Conservation (phyloP, 2,113 vertebrate genomes). For the Bettongia penicillata region DNA sequence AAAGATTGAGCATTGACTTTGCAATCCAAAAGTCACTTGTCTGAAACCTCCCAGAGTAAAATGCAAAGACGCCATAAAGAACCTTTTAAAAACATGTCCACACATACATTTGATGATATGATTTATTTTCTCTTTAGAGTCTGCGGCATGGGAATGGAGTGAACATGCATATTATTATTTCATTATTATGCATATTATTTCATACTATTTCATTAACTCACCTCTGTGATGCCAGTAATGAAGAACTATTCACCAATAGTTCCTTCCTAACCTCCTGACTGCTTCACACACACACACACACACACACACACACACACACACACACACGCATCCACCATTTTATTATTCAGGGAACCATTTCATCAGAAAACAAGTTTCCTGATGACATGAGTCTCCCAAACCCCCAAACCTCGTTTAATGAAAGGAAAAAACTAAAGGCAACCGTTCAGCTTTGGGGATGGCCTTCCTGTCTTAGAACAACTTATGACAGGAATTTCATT, state of each 20-base stretch:
- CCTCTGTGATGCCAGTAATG: constrained; percentile 20
- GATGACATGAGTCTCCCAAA: constrained; percentile 70
- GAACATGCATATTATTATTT: neutral
- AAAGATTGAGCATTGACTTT: neutral
- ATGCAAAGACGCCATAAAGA: constrained; percentile 54
- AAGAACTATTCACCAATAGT: constrained; percentile 17
- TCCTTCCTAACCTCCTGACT: constrained; percentile 54
- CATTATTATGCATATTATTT: neutral
- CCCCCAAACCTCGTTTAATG: constrained; percentile 65
- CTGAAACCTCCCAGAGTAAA: constrained; percentile 41
- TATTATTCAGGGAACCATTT: constrained; percentile 64
- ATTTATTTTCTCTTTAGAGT: constrained; percentile 58
- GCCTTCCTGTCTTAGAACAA: constrained; percentile 70
- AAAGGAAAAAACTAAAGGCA: constrained; percentile 76
- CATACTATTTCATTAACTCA: constrained; percentile 6
- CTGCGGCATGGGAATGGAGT: constrained; percentile 24
- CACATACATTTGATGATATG: constrained; percentile 16
- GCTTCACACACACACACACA: neutral
- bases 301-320: too few species aligned
- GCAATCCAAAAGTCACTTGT: constrained; percentile 41
- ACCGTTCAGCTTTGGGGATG: constrained; percentile 71
- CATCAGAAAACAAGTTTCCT: constrained; percentile 62
- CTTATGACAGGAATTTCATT: constrained; percentile 74
- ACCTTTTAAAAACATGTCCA: neutral
- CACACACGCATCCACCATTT: neutral